phyloP scores from a whole-genome alignment of 2,113 vertebrate genomes.

The Acrocephalus kingi region DNA sequence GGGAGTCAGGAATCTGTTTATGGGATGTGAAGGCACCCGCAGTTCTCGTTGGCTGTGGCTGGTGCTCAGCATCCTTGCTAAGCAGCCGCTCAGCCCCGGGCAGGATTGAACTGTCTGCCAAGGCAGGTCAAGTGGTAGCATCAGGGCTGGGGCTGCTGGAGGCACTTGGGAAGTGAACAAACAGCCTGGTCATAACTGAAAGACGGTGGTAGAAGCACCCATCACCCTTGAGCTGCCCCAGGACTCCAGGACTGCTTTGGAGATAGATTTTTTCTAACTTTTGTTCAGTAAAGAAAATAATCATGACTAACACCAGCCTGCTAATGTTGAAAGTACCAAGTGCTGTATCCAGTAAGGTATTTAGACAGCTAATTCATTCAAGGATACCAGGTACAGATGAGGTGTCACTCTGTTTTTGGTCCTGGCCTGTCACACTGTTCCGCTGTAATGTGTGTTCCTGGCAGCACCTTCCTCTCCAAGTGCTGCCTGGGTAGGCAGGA shows the following conservation, averaged over 20 bases:
- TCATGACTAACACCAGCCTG: rapidly evolving
- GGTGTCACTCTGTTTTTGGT: neutral
- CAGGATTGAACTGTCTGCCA: neutral
- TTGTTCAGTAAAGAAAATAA: neutral
- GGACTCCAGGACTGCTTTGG: neutral
- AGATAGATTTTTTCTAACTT: neutral
- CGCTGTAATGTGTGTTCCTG: rapidly evolving
- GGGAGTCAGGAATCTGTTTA: neutral
- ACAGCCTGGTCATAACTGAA: neutral
- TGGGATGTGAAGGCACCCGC: neutral
- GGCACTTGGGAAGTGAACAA: neutral
- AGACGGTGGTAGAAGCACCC: neutral
- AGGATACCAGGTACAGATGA: neutral
- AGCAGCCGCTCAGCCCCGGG: neutral
- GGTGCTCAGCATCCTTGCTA: neutral
- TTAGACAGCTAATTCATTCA: neutral
- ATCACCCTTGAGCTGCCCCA: neutral
- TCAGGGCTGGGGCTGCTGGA: neutral
- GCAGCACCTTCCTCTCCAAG: neutral
- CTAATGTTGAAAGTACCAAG: neutral
- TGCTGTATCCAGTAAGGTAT: neutral
- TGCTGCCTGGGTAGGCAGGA: neutral
- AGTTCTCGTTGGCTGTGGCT: neutral
- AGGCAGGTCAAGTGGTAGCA: rapidly evolving
- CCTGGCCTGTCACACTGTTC: neutral